phyloP scores from a whole-genome alignment of 1,140 invertebrate genomes.

The Lucilia sericata region DNA sequence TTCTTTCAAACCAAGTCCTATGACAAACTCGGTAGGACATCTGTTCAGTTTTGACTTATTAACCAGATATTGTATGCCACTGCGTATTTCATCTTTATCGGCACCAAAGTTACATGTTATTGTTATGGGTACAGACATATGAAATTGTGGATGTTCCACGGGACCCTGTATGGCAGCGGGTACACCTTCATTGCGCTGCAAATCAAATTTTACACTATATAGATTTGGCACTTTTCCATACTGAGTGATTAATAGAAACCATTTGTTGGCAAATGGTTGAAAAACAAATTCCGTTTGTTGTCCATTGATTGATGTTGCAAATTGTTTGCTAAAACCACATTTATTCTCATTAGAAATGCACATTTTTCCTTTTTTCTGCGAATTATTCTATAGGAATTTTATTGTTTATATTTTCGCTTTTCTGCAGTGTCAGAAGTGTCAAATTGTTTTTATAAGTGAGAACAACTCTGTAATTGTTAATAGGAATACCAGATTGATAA shows the following conservation, averaged over 20 bases:
- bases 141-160: slow-evolving; percentile 51
- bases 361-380: slow-evolving; percentile 10
- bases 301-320: slow-evolving; percentile 54
- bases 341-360: slow-evolving; percentile 31
- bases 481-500: neutral
- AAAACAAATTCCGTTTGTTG: slow-evolving; percentile 59
- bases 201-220: slow-evolving; percentile 59
- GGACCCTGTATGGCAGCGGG: slow-evolving; percentile 51
- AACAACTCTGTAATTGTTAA: neutral
- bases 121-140: slow-evolving; percentile 58
- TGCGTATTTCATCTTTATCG: slow-evolving; percentile 57
- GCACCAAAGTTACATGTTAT: slow-evolving; percentile 56
- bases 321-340: slow-evolving; percentile 58
- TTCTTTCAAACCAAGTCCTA: slow-evolving; percentile 57
- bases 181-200: slow-evolving; percentile 49
- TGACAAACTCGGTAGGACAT: slow-evolving; percentile 56
- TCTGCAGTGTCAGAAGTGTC: slow-evolving; percentile 4
- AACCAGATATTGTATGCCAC: slow-evolving; percentile 61
- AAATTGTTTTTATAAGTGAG: neutral
- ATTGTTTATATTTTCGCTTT: slow-evolving; percentile 16
- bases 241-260: slow-evolving; percentile 61
- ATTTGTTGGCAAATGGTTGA: slow-evolving; percentile 60
- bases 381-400: neutral
- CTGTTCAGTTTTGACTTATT: slow-evolving; percentile 56
- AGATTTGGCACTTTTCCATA: slow-evolving; percentile 58